phyloP scores from a whole-genome alignment of 2,797 vertebrate species.

The Eptatretus atami region DNA sequence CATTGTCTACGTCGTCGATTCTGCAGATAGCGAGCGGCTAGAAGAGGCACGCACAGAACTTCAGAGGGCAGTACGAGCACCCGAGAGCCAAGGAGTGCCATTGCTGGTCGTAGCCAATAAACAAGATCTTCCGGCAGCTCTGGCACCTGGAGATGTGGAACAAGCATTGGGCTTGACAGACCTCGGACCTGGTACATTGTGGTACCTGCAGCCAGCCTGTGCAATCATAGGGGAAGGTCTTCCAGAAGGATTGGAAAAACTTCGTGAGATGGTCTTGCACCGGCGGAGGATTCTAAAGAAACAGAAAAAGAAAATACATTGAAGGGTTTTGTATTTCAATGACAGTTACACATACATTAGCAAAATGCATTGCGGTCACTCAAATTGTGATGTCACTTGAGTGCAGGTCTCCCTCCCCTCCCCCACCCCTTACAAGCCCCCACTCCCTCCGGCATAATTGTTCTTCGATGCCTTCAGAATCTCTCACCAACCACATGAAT shows the following conservation, averaged over 20 bases:
- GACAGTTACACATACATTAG: no score
- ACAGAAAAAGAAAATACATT: slow-evolving; percentile 76
- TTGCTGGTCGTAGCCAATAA: slow-evolving; percentile 91
- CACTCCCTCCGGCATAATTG: no score
- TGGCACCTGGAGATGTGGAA: slow-evolving; percentile 63
- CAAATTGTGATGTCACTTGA: no score
- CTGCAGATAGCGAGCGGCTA: slow-evolving; percentile 61
- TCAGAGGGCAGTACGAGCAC: slow-evolving; percentile 76
- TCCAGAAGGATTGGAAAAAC: slow-evolving; percentile 78
- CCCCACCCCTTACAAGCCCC: no score
- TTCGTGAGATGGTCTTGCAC: slow-evolving; percentile 88
- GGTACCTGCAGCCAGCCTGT: slow-evolving; percentile 79
- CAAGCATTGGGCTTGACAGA: slow-evolving; percentile 61
- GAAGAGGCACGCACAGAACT: slow-evolving; percentile 80
- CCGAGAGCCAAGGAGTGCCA: slow-evolving; percentile 78
- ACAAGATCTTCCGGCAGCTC: slow-evolving; percentile 68
- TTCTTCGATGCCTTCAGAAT: no score
- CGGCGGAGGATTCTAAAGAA: slow-evolving; percentile 64
- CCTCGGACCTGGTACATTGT: slow-evolving; percentile 53
- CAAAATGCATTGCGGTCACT: no score
- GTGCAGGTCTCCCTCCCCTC: no score
- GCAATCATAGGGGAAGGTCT: slow-evolving; percentile 92
- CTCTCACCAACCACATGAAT: no score
- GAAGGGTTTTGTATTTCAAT: slow-evolving; percentile 10
- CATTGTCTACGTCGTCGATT: slow-evolving; percentile 96